phyloP scores from a whole-genome alignment of 2,888 invertebrate genomes.

The Oscheius onirici region DNA sequence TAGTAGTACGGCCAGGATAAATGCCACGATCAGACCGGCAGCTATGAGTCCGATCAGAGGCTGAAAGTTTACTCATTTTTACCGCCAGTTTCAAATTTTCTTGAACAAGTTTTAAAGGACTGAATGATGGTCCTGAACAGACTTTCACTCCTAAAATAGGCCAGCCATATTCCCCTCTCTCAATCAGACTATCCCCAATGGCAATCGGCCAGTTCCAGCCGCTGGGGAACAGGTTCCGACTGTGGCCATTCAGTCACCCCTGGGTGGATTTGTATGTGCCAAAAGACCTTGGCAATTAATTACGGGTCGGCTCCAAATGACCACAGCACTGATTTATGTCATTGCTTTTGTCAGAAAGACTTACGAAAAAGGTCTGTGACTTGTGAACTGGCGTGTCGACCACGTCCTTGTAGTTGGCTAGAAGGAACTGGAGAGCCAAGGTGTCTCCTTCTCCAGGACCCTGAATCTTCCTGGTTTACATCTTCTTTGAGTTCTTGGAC shows the following conservation, averaged over 20 bases:
- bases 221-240: background rate
- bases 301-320: conserved; percentile 15
- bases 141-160: too few species aligned
- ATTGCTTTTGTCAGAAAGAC: too few species aligned
- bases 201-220: too few species aligned
- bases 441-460: conserved; percentile 44
- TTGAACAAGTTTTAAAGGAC: too few species aligned
- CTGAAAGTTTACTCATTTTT: conserved; percentile 41
- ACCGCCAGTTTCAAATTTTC: too few species aligned
- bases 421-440: conserved; percentile 60
- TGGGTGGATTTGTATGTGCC: background rate
- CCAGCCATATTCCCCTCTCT: too few species aligned
- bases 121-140: background rate
- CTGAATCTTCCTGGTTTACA: too few species aligned
- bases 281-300: conserved; percentile 30
- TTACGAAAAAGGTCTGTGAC: conserved; percentile 60
- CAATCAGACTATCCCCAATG: too few species aligned
- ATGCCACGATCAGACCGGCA: conserved; percentile 63
- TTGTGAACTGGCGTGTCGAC: conserved; percentile 55
- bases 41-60: conserved; percentile 66
- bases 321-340: conserved; percentile 9
- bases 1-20: conserved; percentile 61
- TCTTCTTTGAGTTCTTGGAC: background rate
- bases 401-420: conserved; percentile 64
- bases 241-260: background rate